Evolutionary conservation across 2,888 invertebrate genomes (phyloP), one percentile per base, ranked within the genome.

Genomic region (Lasioglossum figueresi): DNA sequence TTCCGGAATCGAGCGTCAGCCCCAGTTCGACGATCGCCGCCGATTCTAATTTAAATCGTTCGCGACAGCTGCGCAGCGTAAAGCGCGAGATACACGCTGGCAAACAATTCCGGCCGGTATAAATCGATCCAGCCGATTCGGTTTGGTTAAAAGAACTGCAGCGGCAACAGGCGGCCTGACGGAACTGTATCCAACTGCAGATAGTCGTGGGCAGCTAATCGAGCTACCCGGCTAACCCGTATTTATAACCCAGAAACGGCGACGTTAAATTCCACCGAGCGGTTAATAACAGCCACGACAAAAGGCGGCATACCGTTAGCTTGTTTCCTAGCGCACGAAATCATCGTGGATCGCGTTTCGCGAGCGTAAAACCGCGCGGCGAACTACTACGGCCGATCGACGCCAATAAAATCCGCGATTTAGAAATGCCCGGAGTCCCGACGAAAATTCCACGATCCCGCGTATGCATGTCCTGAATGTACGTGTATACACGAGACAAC

Each of bases 351-450:
- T 74, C 74, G 56, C 74, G 74, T 37, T 56, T 74, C n/a, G 37
- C 14, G n/a, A 56, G n/a, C 56, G 10, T 56, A 14, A 71, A 71
- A 71, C 16, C 19, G 16, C 1, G 12, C 6, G 40, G 31, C 82
- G 12, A 16, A 56, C 4, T 45, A 76, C 83, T 72, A 72, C 73
- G 71, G 19, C 6, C 78, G 74, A 10, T n/a, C 16, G 37, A 6
- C n/a, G 34, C 6, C 48, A 63, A 84, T 77, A 78, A 84, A 80
- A 72, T 56, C 52, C 66, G 40, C 77, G 85, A 72, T 80, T 84
- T 78, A 84, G 85, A 84, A 85, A 80, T 40, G 77, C 45, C 40
- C 74, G 48, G 34, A 40, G 74, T 19, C 16, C 56, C 80, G 76
- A 78, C 77, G 85, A 85, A 63, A 80, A 85, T 85, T 79, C 80